Base-by-base conservation (phyloP, 2,113 vertebrate species). In the Lipophrys pholis region DNA sequence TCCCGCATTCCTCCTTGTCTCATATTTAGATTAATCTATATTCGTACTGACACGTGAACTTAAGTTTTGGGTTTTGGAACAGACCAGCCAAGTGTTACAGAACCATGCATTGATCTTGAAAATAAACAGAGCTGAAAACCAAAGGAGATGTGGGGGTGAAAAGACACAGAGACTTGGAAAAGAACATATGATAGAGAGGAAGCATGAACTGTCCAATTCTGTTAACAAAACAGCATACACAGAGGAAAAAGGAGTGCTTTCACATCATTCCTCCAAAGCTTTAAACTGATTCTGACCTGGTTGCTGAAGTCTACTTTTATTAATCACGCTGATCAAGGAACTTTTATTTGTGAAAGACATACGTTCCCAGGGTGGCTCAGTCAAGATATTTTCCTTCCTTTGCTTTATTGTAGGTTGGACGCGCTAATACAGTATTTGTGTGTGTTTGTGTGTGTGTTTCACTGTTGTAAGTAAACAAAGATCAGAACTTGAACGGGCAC, bases 91-190 rank as follows among this genome's bases (percentile, higher is more conserved):
- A 74, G 54, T 80, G 82, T 73, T 68, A 76, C 17, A 68, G 77
- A 68, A 55, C 45, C 39, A 15, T 50, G 45, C 72, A 58, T 60
- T 76, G 76, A 84, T 81, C 35, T 69, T 79, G 71, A 89, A 80
- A 82, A 68, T 83, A 87, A 88, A 81, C 83, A 86, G 84, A 87
- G 71, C 54, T 5, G 2, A 53, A 81, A 73, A 74, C 62, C 40
- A 56, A 80, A 77, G 40, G 42, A 75, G 67, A 81, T 16, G 59
- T 49, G 40, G 11, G 14, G 35, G 43, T 42, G 12, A n/a, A 68
- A 54, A 70, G 58, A 55, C 35, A 36, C 58, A 43, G 63, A 68
- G 60, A 73, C 12, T 50, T 42, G 11, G 43, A 84, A 74, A 63
- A 39, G 69, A 72, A 50, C 40, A 65, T 70, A 82, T 71, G 83